These are phyloP conservation scores for Acanthurus leucopareius DNA, from an alignment of 2,797 vertebrate species.

Conservation along the genomic window DNA sequence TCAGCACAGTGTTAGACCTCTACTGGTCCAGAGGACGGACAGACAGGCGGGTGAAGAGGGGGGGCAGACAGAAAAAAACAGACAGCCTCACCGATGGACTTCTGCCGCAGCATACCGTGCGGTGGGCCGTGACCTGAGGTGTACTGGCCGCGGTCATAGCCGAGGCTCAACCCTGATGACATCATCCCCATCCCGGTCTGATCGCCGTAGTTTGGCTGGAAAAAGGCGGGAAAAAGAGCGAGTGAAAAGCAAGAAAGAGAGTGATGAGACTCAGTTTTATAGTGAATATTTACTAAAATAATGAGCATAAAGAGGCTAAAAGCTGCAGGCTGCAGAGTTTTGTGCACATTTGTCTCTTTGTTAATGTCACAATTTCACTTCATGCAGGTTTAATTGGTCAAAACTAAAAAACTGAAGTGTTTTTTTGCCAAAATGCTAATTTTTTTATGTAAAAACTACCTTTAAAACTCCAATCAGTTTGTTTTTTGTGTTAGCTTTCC, in stretches of 20 bases:
- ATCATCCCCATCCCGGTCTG: conserved; percentile 87
- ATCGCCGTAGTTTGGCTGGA: conserved; percentile 88
- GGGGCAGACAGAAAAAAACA: conserved; percentile 74
- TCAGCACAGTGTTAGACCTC: conserved; percentile 60
- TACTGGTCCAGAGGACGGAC: conserved; percentile 74
- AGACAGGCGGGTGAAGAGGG: conserved; percentile 63
- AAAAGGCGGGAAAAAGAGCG: conserved; percentile 31
- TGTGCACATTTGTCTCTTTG: background rate
- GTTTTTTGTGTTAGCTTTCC: background rate
- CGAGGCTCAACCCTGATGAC: conserved; percentile 85
- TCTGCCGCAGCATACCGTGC: conserved; percentile 94
- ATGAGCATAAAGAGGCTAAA: too few relatives aligned
- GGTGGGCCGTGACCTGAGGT: conserved; percentile 87
- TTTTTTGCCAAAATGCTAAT: too few relatives aligned
- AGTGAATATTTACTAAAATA: background rate
- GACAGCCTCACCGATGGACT: conserved; percentile 93
- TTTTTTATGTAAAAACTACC: too few relatives aligned
- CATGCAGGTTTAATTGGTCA: background rate
- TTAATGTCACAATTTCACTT: background rate
- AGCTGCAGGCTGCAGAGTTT: too few relatives aligned
- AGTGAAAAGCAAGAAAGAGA: background rate
- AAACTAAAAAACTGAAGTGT: background rate
- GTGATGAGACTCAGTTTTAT: too few relatives aligned
- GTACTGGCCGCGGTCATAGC: conserved; percentile 91
- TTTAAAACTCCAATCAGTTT: background rate